Conservation (phyloP, 2,888 invertebrate genomes). For the Pyralis farinalis region DNA sequence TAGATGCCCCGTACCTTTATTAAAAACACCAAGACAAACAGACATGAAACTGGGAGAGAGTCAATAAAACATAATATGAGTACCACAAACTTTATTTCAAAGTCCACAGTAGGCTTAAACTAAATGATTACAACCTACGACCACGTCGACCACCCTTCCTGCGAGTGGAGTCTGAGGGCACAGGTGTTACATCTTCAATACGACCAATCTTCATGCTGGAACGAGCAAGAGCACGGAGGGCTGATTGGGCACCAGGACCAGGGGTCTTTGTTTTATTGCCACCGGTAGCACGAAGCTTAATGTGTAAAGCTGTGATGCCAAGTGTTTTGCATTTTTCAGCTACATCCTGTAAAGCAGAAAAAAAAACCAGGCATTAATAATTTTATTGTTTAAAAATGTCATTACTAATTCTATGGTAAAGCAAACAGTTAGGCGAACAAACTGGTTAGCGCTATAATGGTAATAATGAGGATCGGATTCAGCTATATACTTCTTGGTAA, state of each 20-base stretch:
- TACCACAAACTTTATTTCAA: constrained; percentile 64
- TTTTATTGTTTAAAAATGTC: too few relatives aligned
- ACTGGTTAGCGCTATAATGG: too few relatives aligned
- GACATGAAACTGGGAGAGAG: background rate
- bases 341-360: constrained; percentile 87
- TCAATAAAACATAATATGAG: constrained; percentile 1
- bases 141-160: constrained; percentile 99
- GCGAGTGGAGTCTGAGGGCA: constrained; percentile 99
- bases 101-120: constrained; percentile 69
- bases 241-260: constrained; percentile 99
- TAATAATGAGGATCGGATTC: too few relatives aligned
- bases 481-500: too few relatives aligned
- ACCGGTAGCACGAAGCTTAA: constrained; percentile 98
- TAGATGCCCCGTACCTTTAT: too few relatives aligned
- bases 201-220: constrained; percentile 99
- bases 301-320: constrained; percentile 98
- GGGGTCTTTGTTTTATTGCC: constrained; percentile 99
- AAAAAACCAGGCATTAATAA: too few relatives aligned
- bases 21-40: too few relatives aligned
- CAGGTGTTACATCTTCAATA: constrained; percentile 99
- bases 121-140: constrained; percentile 94
- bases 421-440: too few relatives aligned
- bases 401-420: too few relatives aligned
- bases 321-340: constrained; percentile 98
- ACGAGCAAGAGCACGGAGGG: constrained; percentile 98